Percentiles rank a stretch among this genome's conserved stretches.
phyloP scores from a whole-genome alignment of 2,797 vertebrate genomes.

The Chelonia mydas region DNA sequence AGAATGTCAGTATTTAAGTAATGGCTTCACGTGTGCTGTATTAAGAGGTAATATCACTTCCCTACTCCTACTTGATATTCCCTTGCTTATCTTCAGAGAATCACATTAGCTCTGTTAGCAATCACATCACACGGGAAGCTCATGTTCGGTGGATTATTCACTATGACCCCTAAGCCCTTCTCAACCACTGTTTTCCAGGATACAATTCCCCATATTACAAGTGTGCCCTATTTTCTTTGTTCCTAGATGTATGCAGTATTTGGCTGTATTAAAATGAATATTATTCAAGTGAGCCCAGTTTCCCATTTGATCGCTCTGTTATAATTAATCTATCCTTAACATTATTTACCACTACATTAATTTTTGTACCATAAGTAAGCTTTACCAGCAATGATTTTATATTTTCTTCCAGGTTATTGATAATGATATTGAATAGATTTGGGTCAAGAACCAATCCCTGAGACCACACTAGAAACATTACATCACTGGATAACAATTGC shows the following conservation, averaged over 20 bases:
- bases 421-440: slow-evolving; percentile 12
- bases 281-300: slow-evolving; percentile 28
- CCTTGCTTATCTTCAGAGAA: neutral
- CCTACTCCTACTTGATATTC: neutral
- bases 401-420: slow-evolving; percentile 17
- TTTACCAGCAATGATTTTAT: slow-evolving; percentile 32
- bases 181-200: slow-evolving; percentile 49
- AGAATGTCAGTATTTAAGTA: neutral
- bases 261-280: slow-evolving; percentile 45
- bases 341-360: neutral
- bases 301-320: slow-evolving; percentile 27
- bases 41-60: neutral
- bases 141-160: neutral
- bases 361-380: neutral
- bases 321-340: slow-evolving; percentile 22
- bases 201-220: neutral
- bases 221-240: slow-evolving; percentile 34
- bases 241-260: fast-evolving
- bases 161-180: neutral
- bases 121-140: neutral
- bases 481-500: neutral
- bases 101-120: neutral
- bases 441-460: neutral
- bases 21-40: neutral
- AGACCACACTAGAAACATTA: neutral